Conservation (phyloP, 2,113 vertebrate genomes). For the Cynopterus brachyotis region DNA sequence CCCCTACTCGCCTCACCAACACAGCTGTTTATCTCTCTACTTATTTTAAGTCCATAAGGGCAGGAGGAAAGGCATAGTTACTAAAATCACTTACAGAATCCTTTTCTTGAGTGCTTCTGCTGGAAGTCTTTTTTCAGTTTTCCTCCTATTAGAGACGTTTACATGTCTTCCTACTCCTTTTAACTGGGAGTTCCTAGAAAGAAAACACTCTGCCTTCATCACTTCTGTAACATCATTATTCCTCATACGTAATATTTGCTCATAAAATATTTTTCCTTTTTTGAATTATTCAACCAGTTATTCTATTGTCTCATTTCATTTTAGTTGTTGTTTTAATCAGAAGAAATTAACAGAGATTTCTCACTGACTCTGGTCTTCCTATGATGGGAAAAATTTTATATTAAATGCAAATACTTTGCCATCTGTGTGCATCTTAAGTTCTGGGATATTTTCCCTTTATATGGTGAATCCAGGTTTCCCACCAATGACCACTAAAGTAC, state of each 20-base stretch:
- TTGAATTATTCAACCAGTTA: neutral
- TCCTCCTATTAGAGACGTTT: neutral
- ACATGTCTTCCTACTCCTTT: neutral
- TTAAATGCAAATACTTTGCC: constrained; percentile 58
- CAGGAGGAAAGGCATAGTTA: neutral
- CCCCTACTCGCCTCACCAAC: neutral
- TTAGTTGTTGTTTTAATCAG: constrained; percentile 50
- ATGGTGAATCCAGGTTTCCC: constrained; percentile 33
- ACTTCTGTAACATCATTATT: neutral
- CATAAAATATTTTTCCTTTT: neutral
- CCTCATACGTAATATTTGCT: neutral
- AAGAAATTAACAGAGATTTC: constrained; percentile 46
- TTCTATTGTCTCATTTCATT: neutral
- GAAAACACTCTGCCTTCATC: neutral
- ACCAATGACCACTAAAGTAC: constrained; percentile 42
- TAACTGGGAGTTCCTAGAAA: neutral
- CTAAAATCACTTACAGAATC: neutral
- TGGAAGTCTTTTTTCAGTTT: neutral
- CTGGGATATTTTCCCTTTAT: constrained; percentile 19
- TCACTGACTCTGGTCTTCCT: constrained; percentile 37
- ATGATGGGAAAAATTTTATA: constrained; percentile 47
- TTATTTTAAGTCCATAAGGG: neutral
- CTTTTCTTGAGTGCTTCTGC: neutral
- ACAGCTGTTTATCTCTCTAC: neutral
- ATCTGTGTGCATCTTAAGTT: constrained; percentile 19